Evolutionary conservation across 2,888 invertebrate species (phyloP).

Genomic region (Muscina levida): DNA sequence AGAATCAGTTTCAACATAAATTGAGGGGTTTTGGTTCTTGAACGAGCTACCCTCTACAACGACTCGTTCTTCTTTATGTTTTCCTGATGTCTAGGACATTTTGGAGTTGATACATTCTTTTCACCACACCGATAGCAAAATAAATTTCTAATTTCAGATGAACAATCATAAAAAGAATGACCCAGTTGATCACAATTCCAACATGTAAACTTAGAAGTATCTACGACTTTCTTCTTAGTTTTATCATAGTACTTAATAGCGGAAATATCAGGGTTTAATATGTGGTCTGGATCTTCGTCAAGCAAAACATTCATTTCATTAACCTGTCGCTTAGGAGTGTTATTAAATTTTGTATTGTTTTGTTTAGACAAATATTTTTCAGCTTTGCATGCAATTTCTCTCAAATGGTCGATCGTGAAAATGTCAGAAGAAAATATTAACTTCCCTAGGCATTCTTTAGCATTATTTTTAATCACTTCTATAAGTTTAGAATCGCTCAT

Average conservation of each 20-base stretch:
- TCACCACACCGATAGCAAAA: too few relatives aligned
- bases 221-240: neutral
- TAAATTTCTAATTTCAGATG: too few relatives aligned
- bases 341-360: neutral
- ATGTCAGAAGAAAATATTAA: neutral
- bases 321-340: neutral
- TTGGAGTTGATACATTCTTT: neutral
- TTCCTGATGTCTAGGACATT: neutral
- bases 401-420: conserved; percentile 17
- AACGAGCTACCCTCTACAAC: conserved; percentile 8
- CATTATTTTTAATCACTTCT: conserved; percentile 28
- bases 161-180: too few relatives aligned
- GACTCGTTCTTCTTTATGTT: neutral
- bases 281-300: neutral
- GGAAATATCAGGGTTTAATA: neutral
- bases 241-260: neutral
- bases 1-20: neutral
- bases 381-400: conserved; percentile 15
- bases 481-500: conserved; percentile 11
- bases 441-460: conserved; percentile 1
- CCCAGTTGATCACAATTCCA: too few relatives aligned
- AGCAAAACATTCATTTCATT: neutral
- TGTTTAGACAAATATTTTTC: conserved; percentile 7
- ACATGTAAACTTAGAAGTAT: too few relatives aligned
- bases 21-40: neutral